phyloP scores from a whole-genome alignment of 2,797 vertebrate species.

The Halcyon leucocephala region DNA sequence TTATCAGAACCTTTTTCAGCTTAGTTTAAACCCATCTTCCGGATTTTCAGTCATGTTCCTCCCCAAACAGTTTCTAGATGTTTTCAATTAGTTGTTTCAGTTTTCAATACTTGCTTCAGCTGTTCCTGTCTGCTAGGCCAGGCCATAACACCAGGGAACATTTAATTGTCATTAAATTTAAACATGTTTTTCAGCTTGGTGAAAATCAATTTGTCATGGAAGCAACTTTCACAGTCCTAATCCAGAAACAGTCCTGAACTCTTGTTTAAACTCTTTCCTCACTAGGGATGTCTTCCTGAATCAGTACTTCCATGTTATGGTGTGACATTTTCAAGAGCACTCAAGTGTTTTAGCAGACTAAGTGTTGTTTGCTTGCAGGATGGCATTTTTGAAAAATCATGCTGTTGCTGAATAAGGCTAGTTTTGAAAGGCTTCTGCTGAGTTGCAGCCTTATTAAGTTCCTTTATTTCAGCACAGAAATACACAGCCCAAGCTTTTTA shows the following conservation, averaged over 20 bases:
- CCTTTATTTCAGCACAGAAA: background rate
- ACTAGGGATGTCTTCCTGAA: background rate
- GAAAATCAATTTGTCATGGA: background rate
- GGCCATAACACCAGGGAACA: background rate
- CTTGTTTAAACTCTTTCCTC: background rate
- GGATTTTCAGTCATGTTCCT: background rate
- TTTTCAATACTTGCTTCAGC: background rate
- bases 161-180: background rate
- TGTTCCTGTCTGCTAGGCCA: background rate
- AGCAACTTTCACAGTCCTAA: background rate
- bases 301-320: background rate
- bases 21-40: background rate
- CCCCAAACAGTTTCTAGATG: background rate
- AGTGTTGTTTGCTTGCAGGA: background rate
- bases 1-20: background rate
- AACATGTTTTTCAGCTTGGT: background rate
- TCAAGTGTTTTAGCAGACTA: background rate
- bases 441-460: background rate
- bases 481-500: background rate
- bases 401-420: background rate
- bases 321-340: background rate
- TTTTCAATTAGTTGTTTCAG: background rate
- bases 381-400: background rate
- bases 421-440: constrained; percentile 32
- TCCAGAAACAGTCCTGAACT: background rate